Conservation (phyloP, 2,113 vertebrate genomes). For the Eulemur macaco region DNA sequence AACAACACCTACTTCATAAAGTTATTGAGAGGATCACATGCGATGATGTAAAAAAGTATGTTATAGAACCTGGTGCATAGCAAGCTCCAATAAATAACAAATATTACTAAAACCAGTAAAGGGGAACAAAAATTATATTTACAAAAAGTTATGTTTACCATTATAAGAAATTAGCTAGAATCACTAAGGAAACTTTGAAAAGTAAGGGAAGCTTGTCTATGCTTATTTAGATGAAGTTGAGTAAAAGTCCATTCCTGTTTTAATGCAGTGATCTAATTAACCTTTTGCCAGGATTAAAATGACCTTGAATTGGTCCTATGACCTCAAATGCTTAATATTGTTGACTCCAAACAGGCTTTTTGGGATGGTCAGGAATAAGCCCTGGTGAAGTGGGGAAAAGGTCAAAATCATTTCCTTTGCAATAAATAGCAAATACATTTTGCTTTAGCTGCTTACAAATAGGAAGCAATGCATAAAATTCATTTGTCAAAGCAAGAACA, state of each 20-base stretch:
- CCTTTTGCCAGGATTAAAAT: slow-evolving; percentile 86
- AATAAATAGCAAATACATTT: slow-evolving; percentile 75
- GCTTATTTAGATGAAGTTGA: slow-evolving; percentile 80
- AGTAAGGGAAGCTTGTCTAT: slow-evolving; percentile 72
- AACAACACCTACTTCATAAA: neutral
- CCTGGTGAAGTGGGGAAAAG: slow-evolving; percentile 86
- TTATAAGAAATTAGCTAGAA: slow-evolving; percentile 40
- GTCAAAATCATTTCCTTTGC: slow-evolving; percentile 86
- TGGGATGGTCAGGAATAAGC: slow-evolving; percentile 85
- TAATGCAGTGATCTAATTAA: slow-evolving; percentile 92
- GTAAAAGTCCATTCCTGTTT: slow-evolving; percentile 84
- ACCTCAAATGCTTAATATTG: slow-evolving; percentile 87
- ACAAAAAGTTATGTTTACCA: neutral
- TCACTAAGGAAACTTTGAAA: slow-evolving; percentile 66
- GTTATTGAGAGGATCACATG: neutral
- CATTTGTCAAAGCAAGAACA: slow-evolving; percentile 40
- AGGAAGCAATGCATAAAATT: slow-evolving; percentile 56
- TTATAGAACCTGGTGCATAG: neutral
- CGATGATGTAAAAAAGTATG: neutral
- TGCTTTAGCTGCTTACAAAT: slow-evolving; percentile 59
- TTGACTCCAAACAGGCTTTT: slow-evolving; percentile 89
- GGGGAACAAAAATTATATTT: neutral
- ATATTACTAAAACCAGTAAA: neutral
- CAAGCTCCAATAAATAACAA: neutral
- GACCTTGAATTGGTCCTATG: slow-evolving; percentile 87